Evolutionary conservation across 2,797 vertebrate genomes (phyloP), one percentile per base, ranked within the genome.

Genomic region (Arnoldichthys spilopterus): DNA sequence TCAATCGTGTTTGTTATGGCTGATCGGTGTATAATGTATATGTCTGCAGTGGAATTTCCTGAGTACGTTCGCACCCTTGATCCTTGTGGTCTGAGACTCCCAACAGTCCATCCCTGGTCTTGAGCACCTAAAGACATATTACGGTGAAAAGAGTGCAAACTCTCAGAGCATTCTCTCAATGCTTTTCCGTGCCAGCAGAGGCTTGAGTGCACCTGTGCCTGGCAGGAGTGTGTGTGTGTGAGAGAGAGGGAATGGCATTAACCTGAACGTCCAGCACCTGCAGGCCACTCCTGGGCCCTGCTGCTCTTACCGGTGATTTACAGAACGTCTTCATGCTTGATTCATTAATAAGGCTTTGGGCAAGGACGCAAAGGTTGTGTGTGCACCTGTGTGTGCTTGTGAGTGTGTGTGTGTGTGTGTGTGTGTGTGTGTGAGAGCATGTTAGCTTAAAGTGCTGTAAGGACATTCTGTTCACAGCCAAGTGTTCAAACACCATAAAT

Each of bases 401-500:
- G n/a, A 26, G 54, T 47, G 51, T 32, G 56, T 61, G 34, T 61
- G 37, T 43, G 56, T 47, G 71, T 49, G 12, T 34, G 47, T 43
- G 20, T 20, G 30, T 72, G 30, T 71, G 43, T 7, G 45, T 11
- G 76, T 58, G 20, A 54, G 16, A 53, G 72, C 83, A 75, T 84
- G 74, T 68, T 26, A 70, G 40, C 56, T 47, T 43, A 72, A 86
- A 81, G 71, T 43, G 74, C 79, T 56, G 82, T 80, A 86, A 90
- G 86, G 90, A 83, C 72, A 69, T 87, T 75, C 74, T 72, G 72
- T 90, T 85, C 85, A 83, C 84, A 89, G 87, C 87, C 90, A 91
- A 90, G 87, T 80, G 83, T 85, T 87, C 82, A 90, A 89, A 89
- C 88, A 88, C 84, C 87, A 89, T 92, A 90, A 91, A 93, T 91